Conservation (phyloP, 2,113 vertebrate genomes). For the Onychostruthus taczanowskii region DNA sequence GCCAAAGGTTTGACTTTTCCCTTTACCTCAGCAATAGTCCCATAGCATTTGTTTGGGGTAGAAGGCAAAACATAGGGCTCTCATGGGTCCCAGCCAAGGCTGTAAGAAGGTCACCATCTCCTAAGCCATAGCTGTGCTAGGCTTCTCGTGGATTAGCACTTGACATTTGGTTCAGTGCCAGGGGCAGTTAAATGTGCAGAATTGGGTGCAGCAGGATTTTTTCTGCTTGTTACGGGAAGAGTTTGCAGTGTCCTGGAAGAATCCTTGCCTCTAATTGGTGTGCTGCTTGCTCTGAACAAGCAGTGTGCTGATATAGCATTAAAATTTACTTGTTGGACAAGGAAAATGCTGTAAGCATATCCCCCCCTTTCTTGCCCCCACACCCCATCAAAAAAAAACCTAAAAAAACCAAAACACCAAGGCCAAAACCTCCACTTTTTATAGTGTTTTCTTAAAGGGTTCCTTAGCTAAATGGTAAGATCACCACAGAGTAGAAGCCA, state of each 20-base stretch:
- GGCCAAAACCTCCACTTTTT: background rate
- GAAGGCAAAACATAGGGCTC: conserved; percentile 43
- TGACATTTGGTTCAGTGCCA: background rate
- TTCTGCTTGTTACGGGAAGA: conserved; percentile 10
- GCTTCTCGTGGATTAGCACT: background rate
- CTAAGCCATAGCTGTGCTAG: background rate
- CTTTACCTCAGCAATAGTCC: conserved; percentile 49
- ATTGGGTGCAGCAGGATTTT: background rate
- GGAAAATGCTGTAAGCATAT: background rate
- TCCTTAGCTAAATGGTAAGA: background rate
- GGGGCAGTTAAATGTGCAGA: background rate
- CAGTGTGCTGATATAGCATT: conserved; percentile 4
- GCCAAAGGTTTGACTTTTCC: conserved; percentile 48
- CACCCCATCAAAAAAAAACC: no score
- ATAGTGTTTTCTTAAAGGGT: background rate
- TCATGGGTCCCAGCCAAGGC: conserved; percentile 21
- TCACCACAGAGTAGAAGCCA: background rate
- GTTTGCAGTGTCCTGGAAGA: background rate
- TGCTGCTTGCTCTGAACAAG: background rate
- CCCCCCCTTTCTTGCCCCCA: rapidly evolving
- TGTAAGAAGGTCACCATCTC: conserved; percentile 16
- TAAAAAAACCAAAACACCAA: background rate
- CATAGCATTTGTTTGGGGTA: conserved; percentile 44
- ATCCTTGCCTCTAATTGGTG: background rate
- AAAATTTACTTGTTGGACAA: background rate